Conservation (phyloP, 2,113 vertebrate species). For the Fregata magnificens region DNA sequence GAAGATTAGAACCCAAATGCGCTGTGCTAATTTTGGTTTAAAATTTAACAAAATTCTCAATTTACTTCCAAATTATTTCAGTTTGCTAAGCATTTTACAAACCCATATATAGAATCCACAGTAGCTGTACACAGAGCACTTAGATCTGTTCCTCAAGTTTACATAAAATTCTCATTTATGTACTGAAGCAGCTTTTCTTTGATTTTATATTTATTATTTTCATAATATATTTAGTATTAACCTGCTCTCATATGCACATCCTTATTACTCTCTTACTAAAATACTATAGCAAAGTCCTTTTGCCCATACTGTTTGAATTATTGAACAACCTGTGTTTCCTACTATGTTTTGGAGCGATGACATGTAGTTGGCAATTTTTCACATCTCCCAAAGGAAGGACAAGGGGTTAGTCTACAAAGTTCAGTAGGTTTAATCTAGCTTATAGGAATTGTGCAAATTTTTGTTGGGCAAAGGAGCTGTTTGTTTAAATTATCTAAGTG, state of each 20-base stretch:
- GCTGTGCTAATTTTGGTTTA: background rate
- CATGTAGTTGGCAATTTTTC: background rate
- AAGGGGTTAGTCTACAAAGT: background rate
- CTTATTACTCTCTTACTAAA: background rate
- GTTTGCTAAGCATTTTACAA: background rate
- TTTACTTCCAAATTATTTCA: background rate
- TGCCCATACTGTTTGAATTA: background rate
- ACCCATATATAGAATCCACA: background rate
- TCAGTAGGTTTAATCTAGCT: background rate
- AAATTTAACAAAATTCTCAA: background rate
- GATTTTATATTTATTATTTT: background rate
- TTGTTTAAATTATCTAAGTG: background rate
- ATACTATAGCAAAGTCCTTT: background rate
- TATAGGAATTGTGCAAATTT: background rate
- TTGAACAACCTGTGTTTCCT: background rate
- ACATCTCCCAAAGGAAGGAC: background rate
- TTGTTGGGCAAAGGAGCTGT: background rate
- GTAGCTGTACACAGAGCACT: background rate
- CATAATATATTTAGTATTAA: background rate
- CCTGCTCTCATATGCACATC: background rate
- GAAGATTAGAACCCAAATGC: background rate
- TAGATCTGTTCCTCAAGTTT: background rate
- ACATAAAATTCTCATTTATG: background rate
- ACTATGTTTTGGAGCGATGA: background rate
- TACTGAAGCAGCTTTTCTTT: background rate